Evolutionary conservation across 2,113 vertebrate genomes (phyloP).

Genomic region (Oreochromis spilurus): DNA sequence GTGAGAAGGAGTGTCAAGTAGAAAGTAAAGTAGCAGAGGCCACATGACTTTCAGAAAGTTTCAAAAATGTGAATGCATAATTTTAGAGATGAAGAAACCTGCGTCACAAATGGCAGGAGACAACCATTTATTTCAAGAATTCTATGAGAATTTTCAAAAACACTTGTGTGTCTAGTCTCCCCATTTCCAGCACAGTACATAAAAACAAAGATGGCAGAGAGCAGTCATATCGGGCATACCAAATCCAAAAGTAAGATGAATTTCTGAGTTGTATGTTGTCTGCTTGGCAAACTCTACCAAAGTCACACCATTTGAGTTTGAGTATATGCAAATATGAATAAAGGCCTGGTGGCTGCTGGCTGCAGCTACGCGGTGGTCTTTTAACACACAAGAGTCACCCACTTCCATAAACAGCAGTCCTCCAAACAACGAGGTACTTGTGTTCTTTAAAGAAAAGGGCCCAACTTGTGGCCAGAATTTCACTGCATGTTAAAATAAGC

Average conservation of each 20-base stretch:
- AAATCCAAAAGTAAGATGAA: background rate
- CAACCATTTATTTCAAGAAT: background rate
- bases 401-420: background rate
- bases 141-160: background rate
- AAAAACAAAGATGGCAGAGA: background rate
- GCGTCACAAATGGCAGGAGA: accelerated
- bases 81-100: background rate
- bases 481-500: background rate
- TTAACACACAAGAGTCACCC: background rate
- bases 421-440: background rate
- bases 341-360: background rate
- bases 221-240: background rate
- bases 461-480: accelerated
- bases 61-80: background rate
- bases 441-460: accelerated
- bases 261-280: background rate
- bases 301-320: accelerated
- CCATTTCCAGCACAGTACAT: background rate
- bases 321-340: background rate
- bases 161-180: background rate
- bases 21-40: background rate
- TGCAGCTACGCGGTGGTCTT: background rate
- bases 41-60: background rate
- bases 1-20: background rate
- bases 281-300: background rate